phyloP scores from a whole-genome alignment of 2,888 invertebrate species.

The Ariolimax columbianus region DNA sequence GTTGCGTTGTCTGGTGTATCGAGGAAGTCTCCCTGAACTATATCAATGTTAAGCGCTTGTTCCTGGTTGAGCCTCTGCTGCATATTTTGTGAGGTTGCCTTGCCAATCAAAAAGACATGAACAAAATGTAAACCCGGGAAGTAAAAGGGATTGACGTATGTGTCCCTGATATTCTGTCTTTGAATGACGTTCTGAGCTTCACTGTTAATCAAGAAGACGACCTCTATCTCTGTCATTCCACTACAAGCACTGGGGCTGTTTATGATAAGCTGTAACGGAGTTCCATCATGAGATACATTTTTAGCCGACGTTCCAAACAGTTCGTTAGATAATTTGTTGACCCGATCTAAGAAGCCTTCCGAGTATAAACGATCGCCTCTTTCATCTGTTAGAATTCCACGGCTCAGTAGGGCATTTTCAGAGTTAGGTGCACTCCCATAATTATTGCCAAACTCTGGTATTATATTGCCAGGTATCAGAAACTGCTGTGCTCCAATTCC shows the following conservation, averaged over 20 bases:
- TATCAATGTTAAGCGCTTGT: slow-evolving; percentile 7
- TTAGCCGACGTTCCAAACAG: slow-evolving; percentile 9
- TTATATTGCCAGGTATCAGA: not conserved
- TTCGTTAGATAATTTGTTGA: slow-evolving; percentile 26
- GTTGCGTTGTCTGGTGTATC: slow-evolving; percentile 36
- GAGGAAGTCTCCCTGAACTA: slow-evolving; percentile 39
- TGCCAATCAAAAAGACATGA: slow-evolving; percentile 44
- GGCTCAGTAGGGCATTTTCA: not conserved
- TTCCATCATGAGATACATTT: not conserved
- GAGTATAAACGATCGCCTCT: not conserved
- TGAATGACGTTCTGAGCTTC: slow-evolving; percentile 33
- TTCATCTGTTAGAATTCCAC: not conserved
- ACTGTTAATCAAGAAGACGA: slow-evolving; percentile 31
- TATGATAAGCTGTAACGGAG: not conserved
- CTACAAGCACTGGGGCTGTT: slow-evolving; percentile 38
- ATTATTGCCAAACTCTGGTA: not conserved
- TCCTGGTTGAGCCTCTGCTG: slow-evolving; percentile 37
- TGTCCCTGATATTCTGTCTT: slow-evolving; percentile 30
- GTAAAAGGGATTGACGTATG: not conserved
- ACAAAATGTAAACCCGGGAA: slow-evolving; percentile 19
- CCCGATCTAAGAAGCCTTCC: slow-evolving; percentile 38
- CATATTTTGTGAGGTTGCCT: not conserved
- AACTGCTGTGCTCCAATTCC: not conserved
- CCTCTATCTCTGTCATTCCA: slow-evolving; percentile 10
- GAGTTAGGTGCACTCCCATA: not conserved